Percentiles rank a stretch among this genome's conserved stretches.
Evolutionary conservation across 2,113 vertebrate species (phyloP).

Genomic region (Tychaedon coryphoeus): DNA sequence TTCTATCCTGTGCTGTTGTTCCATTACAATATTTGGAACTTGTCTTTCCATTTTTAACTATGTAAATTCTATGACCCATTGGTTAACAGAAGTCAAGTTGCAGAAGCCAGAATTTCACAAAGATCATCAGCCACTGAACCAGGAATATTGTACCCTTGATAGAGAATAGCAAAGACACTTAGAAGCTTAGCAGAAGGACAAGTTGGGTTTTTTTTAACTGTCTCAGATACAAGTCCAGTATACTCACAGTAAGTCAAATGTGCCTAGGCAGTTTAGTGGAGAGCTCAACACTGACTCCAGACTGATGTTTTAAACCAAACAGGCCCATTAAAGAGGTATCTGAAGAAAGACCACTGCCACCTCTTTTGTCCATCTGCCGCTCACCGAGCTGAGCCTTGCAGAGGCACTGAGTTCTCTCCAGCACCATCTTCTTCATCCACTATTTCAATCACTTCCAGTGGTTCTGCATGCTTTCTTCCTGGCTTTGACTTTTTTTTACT

Average conservation of each 20-base stretch:
- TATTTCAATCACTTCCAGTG: not conserved
- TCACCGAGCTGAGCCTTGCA: not conserved
- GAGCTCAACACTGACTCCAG: not conserved
- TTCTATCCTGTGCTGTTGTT: not conserved
- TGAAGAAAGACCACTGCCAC: not conserved
- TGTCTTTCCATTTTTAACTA: not conserved
- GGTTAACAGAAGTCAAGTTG: not conserved
- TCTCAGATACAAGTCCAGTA: fast-evolving
- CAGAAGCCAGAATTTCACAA: not conserved
- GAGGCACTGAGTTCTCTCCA: not conserved
- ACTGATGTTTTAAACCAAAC: fast-evolving
- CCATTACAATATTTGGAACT: fast-evolving
- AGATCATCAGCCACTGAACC: not conserved
- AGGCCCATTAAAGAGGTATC: not conserved
- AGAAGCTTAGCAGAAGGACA: not conserved
- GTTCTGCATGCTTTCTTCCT: not conserved
- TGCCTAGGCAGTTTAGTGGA: not conserved
- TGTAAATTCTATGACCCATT: not conserved
- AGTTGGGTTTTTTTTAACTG: not conserved
- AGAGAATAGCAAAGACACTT: not conserved
- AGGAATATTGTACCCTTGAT: not conserved
- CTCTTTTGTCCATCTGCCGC: not conserved
- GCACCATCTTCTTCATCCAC: not conserved
- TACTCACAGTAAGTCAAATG: not conserved
- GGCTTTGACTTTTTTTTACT: constrained; percentile 33